Evolutionary conservation across 2,797 vertebrate genomes (phyloP), one percentile per base, ranked within the genome.

Genomic region (Aulostomus chinensis): DNA sequence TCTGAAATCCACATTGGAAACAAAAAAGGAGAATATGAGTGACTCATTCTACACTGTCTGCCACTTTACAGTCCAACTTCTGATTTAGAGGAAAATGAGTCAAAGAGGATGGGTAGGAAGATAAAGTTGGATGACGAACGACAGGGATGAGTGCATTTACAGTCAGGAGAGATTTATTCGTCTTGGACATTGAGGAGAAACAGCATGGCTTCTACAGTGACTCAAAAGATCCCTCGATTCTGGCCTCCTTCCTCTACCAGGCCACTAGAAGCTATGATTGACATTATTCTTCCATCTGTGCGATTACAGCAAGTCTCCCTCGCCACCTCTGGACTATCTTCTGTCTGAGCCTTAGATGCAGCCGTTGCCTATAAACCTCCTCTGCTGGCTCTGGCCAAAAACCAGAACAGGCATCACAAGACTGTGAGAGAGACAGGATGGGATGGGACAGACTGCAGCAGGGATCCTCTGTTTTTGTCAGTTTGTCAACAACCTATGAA

Each of bases 291-390:
- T 74, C 64, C 52, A 71, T 80, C 61, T 58, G 30, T 53, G 58
- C 74, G 70, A 78, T 85, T 82, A 74, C 60, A 73, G 48, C 69
- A 45, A 21, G 74, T 73, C 68, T 70, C 29, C 58, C 38, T 47
- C 47, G 43, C 56, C 29, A 50, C 58, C 73, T 75, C 71, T 41
- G 34, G 22, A 30, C 68, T 43, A 72, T 79, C 60, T 61, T 73
- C 69, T 28, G 57, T 59, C 63, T 50, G 47, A 70, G 60, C 42
- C 52, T 48, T 38, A 37, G 67, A 63, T 39, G 36, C 57, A 48
- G 68, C 68, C 34, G 50, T 60, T 67, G 43, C 64, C 47, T 2
- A n/a, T n/a, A 9, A 41, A 26, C 36, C 32, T 33, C 14, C 55
- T 48, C 45, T 15, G 30, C 34, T 7, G 32, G n/a, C 57, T 58